Percentiles rank a stretch among this genome's conserved stretches.
Conservation (phyloP, 2,888 invertebrate genomes). For the Gastrophysa polygoni region DNA sequence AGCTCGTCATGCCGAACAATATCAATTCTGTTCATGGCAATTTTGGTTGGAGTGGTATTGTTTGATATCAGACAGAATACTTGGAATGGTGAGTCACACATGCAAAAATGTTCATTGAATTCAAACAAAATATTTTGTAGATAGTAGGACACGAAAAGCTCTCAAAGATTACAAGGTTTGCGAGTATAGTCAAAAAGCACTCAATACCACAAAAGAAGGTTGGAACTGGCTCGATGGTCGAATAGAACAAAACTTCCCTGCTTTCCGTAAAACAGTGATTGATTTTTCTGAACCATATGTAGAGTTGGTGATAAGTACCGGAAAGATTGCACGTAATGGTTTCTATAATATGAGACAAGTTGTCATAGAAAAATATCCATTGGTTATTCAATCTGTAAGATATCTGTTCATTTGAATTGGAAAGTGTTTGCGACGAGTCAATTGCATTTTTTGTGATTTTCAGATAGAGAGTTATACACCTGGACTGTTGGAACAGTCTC, state of each 20-base stretch:
- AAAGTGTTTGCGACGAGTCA: neutral
- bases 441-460: constrained; percentile 5
- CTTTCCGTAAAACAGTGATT: constrained; percentile 65
- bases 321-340: constrained; percentile 62
- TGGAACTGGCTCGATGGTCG: constrained; percentile 69
- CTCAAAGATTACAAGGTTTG: constrained; percentile 70
- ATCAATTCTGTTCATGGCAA: constrained; percentile 65
- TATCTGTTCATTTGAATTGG: neutral
- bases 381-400: constrained; percentile 63
- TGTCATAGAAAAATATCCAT: constrained; percentile 57
- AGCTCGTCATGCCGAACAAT: constrained; percentile 71
- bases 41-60: constrained; percentile 66
- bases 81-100: constrained; percentile 67
- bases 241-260: constrained; percentile 72
- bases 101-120: neutral
- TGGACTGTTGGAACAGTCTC: constrained; percentile 70
- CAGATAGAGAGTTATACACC: constrained; percentile 76
- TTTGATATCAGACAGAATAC: constrained; percentile 72
- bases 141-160: constrained; percentile 64
- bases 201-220: constrained; percentile 66
- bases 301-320: constrained; percentile 66
- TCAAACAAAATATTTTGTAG: constrained; percentile 16
- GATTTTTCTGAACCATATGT: constrained; percentile 67
- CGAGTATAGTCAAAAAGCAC: constrained; percentile 68
- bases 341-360: constrained; percentile 42